A percentile compares a stretch with the other conserved stretches of the same genome.
Evolutionary conservation across 2,888 invertebrate species (phyloP).

Genomic region (Ypsolopha scabrella): DNA sequence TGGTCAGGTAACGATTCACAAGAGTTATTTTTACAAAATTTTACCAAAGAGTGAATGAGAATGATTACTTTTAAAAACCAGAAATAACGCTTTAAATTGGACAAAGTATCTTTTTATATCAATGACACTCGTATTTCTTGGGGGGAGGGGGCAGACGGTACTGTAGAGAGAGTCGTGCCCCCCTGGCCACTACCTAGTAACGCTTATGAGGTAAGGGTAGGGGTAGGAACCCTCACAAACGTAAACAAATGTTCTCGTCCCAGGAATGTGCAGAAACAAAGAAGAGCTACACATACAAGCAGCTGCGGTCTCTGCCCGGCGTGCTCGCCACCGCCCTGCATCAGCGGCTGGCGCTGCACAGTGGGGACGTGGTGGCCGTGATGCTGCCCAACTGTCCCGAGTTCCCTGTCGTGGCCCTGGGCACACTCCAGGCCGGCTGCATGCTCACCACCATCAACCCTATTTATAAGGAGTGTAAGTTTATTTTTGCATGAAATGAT

Average conservation of each 20-base stretch:
- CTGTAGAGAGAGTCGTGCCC: too few relatives aligned
- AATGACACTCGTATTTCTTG: not conserved
- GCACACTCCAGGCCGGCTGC: constrained; percentile 77
- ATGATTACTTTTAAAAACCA: too few relatives aligned
- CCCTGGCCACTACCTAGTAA: too few relatives aligned
- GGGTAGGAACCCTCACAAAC: not conserved
- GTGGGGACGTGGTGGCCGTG: constrained; percentile 75
- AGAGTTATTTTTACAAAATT: too few relatives aligned
- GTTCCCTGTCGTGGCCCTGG: constrained; percentile 75
- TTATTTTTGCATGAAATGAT: too few relatives aligned
- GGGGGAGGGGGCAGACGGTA: not conserved
- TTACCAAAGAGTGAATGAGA: too few relatives aligned
- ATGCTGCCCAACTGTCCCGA: constrained; percentile 83
- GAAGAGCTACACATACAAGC: constrained; percentile 47
- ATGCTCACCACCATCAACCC: constrained; percentile 82
- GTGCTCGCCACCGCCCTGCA: constrained; percentile 75
- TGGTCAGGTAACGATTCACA: too few relatives aligned
- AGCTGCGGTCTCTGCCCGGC: constrained; percentile 66
- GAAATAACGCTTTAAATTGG: too few relatives aligned
- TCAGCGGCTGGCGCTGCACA: constrained; percentile 72
- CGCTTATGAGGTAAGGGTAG: too few relatives aligned
- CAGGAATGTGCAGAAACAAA: constrained; percentile 59
- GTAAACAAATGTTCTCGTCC: constrained; percentile 4
- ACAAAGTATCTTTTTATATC: too few relatives aligned
- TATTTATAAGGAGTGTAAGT: constrained; percentile 74